Percentiles rank a stretch among this genome's conserved stretches.
Evolutionary conservation across 2,113 vertebrate genomes (phyloP).

Genomic region (Martes martes): DNA sequence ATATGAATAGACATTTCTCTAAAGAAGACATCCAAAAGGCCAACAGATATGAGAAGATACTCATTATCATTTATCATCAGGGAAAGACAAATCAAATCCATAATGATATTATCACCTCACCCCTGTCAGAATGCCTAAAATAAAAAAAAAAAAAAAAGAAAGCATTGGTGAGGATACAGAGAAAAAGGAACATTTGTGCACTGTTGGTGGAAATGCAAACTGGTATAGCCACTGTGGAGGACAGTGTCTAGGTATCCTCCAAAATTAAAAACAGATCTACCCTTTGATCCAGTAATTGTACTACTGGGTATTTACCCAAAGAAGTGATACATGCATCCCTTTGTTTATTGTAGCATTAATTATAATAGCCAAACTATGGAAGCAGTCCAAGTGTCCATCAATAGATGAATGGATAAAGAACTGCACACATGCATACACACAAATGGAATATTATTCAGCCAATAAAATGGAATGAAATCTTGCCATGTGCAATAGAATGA

Average conservation of each 20-base stretch:
- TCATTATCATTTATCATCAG: background rate
- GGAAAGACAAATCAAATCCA: background rate
- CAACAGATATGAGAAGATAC: background rate
- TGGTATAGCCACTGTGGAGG: background rate
- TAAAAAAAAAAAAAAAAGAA: background rate
- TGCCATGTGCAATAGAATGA: background rate
- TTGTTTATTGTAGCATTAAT: background rate
- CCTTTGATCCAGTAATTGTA: background rate
- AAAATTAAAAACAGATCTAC: background rate
- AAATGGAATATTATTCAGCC: background rate
- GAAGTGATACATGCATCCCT: background rate
- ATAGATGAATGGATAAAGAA: background rate
- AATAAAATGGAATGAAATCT: background rate
- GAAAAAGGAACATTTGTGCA: background rate
- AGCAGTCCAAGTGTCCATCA: background rate
- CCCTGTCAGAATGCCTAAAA: background rate
- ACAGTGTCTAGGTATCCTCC: background rate
- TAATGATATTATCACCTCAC: background rate
- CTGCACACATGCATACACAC: background rate
- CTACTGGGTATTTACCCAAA: background rate
- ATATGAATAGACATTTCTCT: background rate
- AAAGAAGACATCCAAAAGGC: background rate
- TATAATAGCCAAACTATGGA: background rate
- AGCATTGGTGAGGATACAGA: background rate
- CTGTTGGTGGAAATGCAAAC: background rate